Evolutionary conservation across 2,113 vertebrate species (phyloP), one percentile per base, ranked within the genome.

Genomic region (Nyctibius bracteatus): DNA sequence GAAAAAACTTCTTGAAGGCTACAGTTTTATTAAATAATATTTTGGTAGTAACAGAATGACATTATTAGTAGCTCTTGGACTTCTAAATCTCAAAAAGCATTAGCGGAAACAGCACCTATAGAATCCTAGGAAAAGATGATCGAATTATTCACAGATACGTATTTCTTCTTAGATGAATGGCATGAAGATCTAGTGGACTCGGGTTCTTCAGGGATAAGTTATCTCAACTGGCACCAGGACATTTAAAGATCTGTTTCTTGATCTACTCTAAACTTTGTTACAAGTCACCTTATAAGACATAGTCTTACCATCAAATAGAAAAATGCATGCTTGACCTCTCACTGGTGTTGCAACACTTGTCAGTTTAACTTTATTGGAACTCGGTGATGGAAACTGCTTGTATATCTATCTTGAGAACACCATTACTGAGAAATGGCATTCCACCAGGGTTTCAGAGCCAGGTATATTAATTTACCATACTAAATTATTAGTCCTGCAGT

Each of bases 371-470:
- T 52, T 46, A 39, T 55, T 51, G 12, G 14, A 71, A 47, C 33
- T 20, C 47, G 8, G 9, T 41, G 12, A 14, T 44, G 54, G 22
- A 92, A 62, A 54, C 8, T 83, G 10, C 16, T 70, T 41, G 39
- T 35, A 19, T 61, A 58, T 77, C n/a, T n/a, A n/a, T n/a, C n/a
- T n/a, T 6, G 2, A 31, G 83, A 90, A 46, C 39, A 16, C 46
- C 92, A 7, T 31, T 61, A 44, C 10, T 37, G 47, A 92, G 80
- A 47, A 31, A 52, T 16, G 2, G 5, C 19, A 43, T 77, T 58
- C 30, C 65, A n/a, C 19, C 70, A 59, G 47, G 68, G 47, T 83
- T 93, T 97, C 68, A 86, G 31, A 86, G 57, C 22, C 90, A 95
- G 58, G 57, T 83, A 55, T 83, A 63, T 25, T 96, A 79, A 95